Base-by-base conservation (phyloP, 2,797 vertebrate genomes). In the Phalloptychus januarius region DNA sequence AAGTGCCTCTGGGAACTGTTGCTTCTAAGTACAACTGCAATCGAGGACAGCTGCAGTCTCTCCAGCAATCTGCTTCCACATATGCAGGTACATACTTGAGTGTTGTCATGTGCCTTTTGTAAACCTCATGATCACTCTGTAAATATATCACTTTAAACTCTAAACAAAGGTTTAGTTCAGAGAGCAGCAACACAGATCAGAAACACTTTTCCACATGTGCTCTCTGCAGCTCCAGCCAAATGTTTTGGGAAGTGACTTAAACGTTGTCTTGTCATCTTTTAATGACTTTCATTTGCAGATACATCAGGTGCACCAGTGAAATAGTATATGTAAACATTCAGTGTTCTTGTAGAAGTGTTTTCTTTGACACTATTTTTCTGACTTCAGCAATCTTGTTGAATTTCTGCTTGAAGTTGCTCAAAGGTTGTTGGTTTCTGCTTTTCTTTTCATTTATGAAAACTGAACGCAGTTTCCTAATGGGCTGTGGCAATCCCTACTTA, bases 61-160 rank as follows among this genome's bases (percentile, higher is more conserved):
- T 99, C 71, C 98, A 99, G 84, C 98, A 99, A 74, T 98, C 98
- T 85, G 97, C 98, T 75, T 98, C 98, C 77, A 97, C 97, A 52
- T 99, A 99, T 72, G 97, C 98, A 94, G 98, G 98, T 97, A 85
- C 87, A 44, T 69, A 38, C 3, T 65, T 45, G 48, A 40, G 23
- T 48, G n/a, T 63, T 74, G 40, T 33, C 8, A 28, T n/a, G 40
- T 38, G 44, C 20, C 54, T 18, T 42, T 38, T 44, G 33, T 7
- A 73, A 15, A 79, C 18, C n/a, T 38, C 50, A 63, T 11, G 20
- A 40, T 40, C 25, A 31, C 74, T 72, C 45, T 48, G 44, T 42
- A n/a, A 50, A 61, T 72, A 79, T 2, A 33, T 0, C 11, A 40
- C 36, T 61, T 46, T 58, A 16, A 79, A 52, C 76, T 72, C 63